A percentile compares a stretch with the other conserved stretches of the same genome.
phyloP scores from a whole-genome alignment of 2,888 invertebrate genomes.

The Cerceris rybyensis region DNA sequence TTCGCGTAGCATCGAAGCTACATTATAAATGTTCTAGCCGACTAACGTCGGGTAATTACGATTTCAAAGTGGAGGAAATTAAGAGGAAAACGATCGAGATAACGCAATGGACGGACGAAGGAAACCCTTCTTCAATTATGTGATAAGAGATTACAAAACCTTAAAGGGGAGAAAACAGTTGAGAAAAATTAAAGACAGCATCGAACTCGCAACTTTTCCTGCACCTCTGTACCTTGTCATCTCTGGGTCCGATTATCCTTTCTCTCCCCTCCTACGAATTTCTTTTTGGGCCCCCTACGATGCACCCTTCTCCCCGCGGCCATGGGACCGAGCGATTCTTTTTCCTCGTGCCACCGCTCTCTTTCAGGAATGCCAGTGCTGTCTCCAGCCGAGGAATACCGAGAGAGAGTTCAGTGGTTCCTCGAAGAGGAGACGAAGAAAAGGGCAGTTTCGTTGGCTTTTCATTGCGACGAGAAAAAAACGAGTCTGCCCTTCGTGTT shows the following conservation, averaged over 20 bases:
- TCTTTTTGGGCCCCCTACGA: slow-evolving; percentile 13
- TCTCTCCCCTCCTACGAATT: slow-evolving; percentile 37
- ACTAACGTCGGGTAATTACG: no score
- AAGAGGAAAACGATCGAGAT: no score
- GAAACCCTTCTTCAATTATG: no score
- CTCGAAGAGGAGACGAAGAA: slow-evolving; percentile 61
- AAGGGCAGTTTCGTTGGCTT: slow-evolving; percentile 40
- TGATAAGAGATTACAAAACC: no score
- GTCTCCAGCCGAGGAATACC: slow-evolving; percentile 57
- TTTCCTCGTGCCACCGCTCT: slow-evolving; percentile 53
- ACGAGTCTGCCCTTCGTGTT: neutral
- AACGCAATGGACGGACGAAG: no score
- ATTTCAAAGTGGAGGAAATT: no score
- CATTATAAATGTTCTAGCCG: no score
- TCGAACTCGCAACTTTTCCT: slow-evolving; percentile 50
- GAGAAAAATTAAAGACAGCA: slow-evolving; percentile 32
- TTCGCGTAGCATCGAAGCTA: no score
- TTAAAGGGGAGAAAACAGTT: no score
- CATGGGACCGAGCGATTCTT: slow-evolving; percentile 24
- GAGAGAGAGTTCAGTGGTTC: slow-evolving; percentile 71
- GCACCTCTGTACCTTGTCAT: slow-evolving; percentile 51
- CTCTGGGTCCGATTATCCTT: slow-evolving; percentile 40
- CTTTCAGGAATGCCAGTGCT: slow-evolving; percentile 57
- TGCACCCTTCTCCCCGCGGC: slow-evolving; percentile 30
- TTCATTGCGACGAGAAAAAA: slow-evolving; percentile 13